Conservation (phyloP, 23 tunicate genomes). For the Oikopleura albicans region DNA sequence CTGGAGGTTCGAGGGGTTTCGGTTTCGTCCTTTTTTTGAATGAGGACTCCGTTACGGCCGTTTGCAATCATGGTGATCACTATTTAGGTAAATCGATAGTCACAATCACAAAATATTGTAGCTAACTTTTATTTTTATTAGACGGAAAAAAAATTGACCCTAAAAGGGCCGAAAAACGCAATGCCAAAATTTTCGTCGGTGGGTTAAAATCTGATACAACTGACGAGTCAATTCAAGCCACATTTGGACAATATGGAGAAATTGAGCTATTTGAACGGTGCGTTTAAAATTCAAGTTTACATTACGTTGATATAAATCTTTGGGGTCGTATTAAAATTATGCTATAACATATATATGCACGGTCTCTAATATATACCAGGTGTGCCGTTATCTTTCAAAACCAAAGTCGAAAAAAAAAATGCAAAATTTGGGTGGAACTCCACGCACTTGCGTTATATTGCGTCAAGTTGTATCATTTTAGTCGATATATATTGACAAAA, state of each 20-base stretch:
- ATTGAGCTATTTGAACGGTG: neutral
- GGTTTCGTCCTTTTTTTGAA: neutral
- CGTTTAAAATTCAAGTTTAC: neutral
- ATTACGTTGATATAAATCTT: too few species aligned
- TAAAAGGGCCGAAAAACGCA: neutral
- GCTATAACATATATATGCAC: too few species aligned
- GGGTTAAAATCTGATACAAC: neutral
- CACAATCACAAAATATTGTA: neutral
- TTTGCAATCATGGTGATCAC: neutral
- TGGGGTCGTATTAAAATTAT: too few species aligned
- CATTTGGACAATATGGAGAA: neutral
- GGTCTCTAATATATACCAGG: too few species aligned
- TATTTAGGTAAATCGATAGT: neutral
- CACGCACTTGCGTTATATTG: too few species aligned
- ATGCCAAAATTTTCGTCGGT: neutral
- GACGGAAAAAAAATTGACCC: constrained; percentile 6
- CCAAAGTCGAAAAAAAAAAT: too few species aligned
- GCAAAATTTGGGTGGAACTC: too few species aligned
- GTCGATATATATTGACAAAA: too few species aligned
- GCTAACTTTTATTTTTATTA: neutral
- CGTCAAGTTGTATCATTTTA: too few species aligned
- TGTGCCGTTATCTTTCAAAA: too few species aligned
- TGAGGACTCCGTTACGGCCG: neutral
- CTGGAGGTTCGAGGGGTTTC: neutral
- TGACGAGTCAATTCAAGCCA: neutral